These are phyloP conservation scores for Anguilla marmorata DNA, from an alignment of 2,797 vertebrate species.

Conservation along the genomic window DNA sequence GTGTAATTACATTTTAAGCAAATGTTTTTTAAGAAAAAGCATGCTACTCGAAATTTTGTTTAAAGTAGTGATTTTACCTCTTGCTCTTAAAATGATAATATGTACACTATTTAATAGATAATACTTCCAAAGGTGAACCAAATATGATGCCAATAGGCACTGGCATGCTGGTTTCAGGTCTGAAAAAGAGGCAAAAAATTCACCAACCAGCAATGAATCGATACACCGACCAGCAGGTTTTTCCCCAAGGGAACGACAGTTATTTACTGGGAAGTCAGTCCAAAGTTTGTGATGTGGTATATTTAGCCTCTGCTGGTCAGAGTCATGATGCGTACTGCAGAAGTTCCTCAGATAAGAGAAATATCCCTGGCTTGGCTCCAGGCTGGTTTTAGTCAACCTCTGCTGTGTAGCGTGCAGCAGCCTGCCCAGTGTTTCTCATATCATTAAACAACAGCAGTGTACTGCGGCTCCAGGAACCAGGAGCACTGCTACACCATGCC, in stretches of 20 bases:
- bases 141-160: not conserved
- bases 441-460: not conserved
- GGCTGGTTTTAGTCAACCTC: not conserved
- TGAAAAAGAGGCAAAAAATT: not conserved
- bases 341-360: not conserved
- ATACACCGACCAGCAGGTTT: conserved; percentile 4
- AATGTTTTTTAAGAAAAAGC: not conserved
- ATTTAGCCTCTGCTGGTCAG: not conserved
- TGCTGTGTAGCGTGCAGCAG: not conserved
- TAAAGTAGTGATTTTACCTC: not conserved
- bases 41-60: not conserved
- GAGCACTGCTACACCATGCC: not conserved
- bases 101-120: not conserved
- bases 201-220: not conserved
- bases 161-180: not conserved
- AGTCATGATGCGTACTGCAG: not conserved
- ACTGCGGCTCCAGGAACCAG: not conserved
- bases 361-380: not conserved
- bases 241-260: not conserved
- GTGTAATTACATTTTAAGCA: not conserved
- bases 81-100: no score
- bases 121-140: not conserved
- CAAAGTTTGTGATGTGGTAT: not conserved
- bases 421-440: not conserved
- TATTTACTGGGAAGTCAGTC: conserved; percentile 15